Percentiles rank a stretch among this genome's conserved stretches.
Conservation (phyloP, 2,113 vertebrate genomes). For the Toxostoma redivivum region DNA sequence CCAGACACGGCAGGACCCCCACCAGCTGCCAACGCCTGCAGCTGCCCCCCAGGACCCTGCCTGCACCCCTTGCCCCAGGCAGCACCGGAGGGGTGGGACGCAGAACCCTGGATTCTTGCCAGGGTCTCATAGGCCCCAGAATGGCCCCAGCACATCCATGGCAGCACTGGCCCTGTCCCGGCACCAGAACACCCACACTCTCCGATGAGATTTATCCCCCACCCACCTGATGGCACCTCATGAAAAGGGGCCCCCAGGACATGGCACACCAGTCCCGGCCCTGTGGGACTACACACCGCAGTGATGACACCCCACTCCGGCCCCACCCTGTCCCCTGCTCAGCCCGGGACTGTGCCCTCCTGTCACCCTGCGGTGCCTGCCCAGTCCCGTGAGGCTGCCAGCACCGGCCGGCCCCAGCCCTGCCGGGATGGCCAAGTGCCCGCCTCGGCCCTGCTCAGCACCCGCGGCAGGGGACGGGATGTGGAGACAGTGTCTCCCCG, state of each 20-base stretch:
- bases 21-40: not conserved
- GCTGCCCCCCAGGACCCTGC: not conserved
- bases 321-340: not conserved
- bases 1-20: rapidly evolving
- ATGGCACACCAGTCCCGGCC: not conserved
- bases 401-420: not conserved
- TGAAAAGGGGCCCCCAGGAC: not conserved
- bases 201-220: not conserved
- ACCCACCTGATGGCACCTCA: too few species aligned
- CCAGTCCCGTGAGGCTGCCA: not conserved
- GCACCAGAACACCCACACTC: not conserved
- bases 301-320: not conserved
- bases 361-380: not conserved
- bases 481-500: not conserved
- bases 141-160: not conserved
- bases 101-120: not conserved
- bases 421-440: not conserved
- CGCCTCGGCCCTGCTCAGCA: not conserved
- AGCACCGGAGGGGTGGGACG: rapidly evolving
- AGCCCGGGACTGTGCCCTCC: not conserved
- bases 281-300: not conserved
- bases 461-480: not conserved
- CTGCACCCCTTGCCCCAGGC: not conserved
- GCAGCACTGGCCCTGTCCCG: not conserved
- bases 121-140: not conserved